Conservation (phyloP, 2,113 vertebrate species). For the Spea bombifrons region DNA sequence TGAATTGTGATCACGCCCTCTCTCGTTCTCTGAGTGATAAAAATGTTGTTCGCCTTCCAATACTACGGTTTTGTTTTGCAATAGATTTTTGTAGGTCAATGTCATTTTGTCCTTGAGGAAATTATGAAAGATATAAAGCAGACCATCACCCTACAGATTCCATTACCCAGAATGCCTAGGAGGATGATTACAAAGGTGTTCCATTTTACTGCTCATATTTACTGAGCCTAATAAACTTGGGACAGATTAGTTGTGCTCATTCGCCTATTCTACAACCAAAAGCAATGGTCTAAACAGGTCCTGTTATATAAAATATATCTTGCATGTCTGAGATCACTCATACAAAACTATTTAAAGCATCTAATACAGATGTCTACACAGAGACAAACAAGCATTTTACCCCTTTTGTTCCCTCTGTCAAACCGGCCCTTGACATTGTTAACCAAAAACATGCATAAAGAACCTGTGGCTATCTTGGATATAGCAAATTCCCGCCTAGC, state of each 20-base stretch:
- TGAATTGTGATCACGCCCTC: conserved; percentile 5
- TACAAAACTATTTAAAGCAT: too few relatives aligned
- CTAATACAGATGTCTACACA: too few relatives aligned
- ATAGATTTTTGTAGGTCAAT: conserved; percentile 40
- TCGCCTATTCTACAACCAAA: not conserved
- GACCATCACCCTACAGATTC: conserved; percentile 28
- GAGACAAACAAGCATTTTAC: too few relatives aligned
- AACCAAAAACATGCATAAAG: too few relatives aligned
- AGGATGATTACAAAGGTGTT: conserved; percentile 25
- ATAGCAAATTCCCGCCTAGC: too few relatives aligned
- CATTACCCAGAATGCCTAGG: conserved; percentile 24
- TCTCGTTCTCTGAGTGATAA: conserved; percentile 3
- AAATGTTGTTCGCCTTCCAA: conserved; percentile 8
- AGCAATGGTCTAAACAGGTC: not conserved
- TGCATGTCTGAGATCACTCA: too few relatives aligned
- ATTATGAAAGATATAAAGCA: conserved; percentile 35
- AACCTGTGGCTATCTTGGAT: too few relatives aligned
- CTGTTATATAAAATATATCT: not conserved
- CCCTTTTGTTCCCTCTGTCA: too few relatives aligned
- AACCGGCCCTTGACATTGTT: too few relatives aligned
- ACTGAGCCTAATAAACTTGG: conserved; percentile 17
- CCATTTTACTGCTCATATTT: conserved; percentile 27
- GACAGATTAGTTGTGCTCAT: conserved; percentile 19
- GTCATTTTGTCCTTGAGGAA: conserved; percentile 35
- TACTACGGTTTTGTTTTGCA: conserved; percentile 13